Percentiles rank a stretch among this genome's conserved stretches.
phyloP scores from a whole-genome alignment of 1,140 invertebrate genomes.

The Theocolax elegans region DNA sequence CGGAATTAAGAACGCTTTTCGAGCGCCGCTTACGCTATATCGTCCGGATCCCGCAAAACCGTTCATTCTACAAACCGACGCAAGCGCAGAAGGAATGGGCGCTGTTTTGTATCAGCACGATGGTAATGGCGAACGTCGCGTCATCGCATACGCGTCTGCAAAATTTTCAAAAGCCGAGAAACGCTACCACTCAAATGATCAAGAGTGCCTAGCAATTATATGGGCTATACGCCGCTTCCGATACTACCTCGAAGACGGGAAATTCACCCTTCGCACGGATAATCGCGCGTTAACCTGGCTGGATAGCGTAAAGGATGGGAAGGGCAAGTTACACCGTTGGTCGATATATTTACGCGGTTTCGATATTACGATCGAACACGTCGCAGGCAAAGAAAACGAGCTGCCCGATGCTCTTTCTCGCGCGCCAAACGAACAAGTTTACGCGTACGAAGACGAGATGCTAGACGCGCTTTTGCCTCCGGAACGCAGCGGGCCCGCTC shows the following conservation, averaged over 20 bases:
- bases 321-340: conserved; percentile 50
- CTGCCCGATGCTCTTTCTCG: conserved; percentile 47
- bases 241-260: conserved; percentile 49
- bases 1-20: too few relatives aligned
- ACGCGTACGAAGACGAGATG: conserved; percentile 51
- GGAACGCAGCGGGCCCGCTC: too few relatives aligned
- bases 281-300: conserved; percentile 47
- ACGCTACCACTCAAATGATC: conserved; percentile 45
- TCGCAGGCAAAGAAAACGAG: too few relatives aligned
- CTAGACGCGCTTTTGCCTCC: conserved; percentile 47
- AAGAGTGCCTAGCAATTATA: conserved; percentile 47
- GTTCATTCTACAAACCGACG: conserved; percentile 42
- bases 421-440: conserved; percentile 40
- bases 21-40: too few relatives aligned
- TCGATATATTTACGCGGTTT: conserved; percentile 50
- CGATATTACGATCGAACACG: too few relatives aligned
- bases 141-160: too few relatives aligned
- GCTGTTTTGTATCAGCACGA: conserved; percentile 41
- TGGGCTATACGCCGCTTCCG: conserved; percentile 50
- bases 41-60: conserved; percentile 18
- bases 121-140: not conserved
- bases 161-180: conserved; percentile 35
- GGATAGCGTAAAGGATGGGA: conserved; percentile 14
- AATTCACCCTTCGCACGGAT: conserved; percentile 49
- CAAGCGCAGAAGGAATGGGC: conserved; percentile 38